Conservation (phyloP, 2,113 vertebrate species). For the Tautogolabrus adspersus region DNA sequence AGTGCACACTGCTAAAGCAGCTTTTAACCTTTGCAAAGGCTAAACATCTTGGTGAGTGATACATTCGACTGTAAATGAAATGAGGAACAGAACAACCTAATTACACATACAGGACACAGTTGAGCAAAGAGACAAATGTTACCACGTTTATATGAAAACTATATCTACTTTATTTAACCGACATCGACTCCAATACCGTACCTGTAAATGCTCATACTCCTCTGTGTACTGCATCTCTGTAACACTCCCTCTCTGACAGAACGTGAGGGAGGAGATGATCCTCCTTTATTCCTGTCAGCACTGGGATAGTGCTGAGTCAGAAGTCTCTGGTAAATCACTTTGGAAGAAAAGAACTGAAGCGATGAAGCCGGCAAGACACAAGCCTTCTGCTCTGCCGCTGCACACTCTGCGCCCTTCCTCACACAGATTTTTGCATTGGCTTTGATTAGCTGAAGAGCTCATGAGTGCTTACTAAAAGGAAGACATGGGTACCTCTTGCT, state of each 20-base stretch:
- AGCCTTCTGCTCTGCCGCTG: conserved; percentile 21
- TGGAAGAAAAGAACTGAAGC: conserved; percentile 26
- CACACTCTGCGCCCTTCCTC: conserved; percentile 11
- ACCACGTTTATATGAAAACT: no score
- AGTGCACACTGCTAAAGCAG: no score
- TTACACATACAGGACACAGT: no score
- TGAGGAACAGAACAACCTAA: no score
- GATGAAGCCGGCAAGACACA: conserved; percentile 29
- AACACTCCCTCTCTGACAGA: conserved; percentile 10
- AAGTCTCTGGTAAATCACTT: conserved; percentile 36
- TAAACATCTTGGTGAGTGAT: no score
- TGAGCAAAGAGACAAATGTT: no score
- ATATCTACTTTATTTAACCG: neutral
- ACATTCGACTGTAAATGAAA: no score
- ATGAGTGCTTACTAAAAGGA: conserved; percentile 26
- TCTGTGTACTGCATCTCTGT: conserved; percentile 18
- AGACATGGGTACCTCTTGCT: conserved; percentile 24
- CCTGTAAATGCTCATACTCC: neutral
- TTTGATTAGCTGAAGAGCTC: conserved; percentile 47
- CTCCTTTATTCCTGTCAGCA: conserved; percentile 47
- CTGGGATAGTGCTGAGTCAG: conserved; percentile 67
- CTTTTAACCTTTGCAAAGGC: no score
- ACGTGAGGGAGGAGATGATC: conserved; percentile 32
- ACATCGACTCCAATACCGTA: conserved; percentile 4
- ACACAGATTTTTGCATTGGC: conserved; percentile 18